Conservation (phyloP, 2,113 vertebrate genomes). For the Brachypteracias leptosomus region DNA sequence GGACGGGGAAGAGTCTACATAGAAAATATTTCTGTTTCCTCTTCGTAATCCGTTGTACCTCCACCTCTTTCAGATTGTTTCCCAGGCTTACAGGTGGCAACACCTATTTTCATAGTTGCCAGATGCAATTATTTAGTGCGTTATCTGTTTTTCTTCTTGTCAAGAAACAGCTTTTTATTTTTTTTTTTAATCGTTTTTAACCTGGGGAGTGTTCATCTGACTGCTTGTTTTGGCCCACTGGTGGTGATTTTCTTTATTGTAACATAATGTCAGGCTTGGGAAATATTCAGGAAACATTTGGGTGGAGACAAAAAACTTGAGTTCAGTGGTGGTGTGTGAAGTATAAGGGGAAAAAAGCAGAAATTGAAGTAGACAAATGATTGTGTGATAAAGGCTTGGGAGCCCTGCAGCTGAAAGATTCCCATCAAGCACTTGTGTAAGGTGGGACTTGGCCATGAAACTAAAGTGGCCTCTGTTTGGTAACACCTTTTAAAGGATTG, state of each 20-base stretch:
- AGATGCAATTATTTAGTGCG: not conserved
- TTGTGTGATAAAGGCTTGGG: not conserved
- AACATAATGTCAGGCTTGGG: conserved; percentile 23
- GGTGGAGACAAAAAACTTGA: conserved; percentile 38
- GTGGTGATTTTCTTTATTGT: not conserved
- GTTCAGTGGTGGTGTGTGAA: not conserved
- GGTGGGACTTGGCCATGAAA: not conserved
- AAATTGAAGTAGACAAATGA: not conserved
- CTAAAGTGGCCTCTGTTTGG: not conserved
- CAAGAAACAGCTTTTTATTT: not conserved
- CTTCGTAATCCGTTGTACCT: not conserved
- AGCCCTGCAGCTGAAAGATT: not conserved
- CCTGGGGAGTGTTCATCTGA: not conserved
- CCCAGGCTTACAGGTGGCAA: conserved; percentile 38
- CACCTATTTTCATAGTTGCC: conserved; percentile 22
- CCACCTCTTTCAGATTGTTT: not conserved
- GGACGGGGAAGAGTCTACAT: not conserved
- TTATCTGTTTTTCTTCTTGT: conserved; percentile 17
- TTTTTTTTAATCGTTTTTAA: not conserved
- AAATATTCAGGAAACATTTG: conserved; percentile 36
- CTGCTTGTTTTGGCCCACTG: conserved; percentile 51
- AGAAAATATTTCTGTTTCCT: conserved; percentile 10
- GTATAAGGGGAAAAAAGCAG: not conserved
- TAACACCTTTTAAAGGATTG: not conserved
- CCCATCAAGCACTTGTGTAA: not conserved